Conservation (phyloP, 2,888 invertebrate species). For the Pseudeuparius sepicola region DNA sequence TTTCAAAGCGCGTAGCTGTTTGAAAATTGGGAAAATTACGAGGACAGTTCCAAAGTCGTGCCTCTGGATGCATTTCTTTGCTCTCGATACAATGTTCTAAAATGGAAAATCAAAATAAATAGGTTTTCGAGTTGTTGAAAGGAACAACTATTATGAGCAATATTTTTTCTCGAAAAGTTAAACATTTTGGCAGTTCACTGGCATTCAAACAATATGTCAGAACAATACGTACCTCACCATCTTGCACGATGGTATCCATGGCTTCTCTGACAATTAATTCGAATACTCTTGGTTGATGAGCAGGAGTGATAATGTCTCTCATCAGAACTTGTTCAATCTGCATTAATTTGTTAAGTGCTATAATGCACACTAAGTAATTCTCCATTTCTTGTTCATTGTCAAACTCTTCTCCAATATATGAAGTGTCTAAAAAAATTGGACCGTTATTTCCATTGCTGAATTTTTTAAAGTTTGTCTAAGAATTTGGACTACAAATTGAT, state of each 20-base stretch:
- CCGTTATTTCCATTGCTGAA: too few relatives aligned
- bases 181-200: too few relatives aligned
- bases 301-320: constrained; percentile 72
- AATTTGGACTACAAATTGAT: too few relatives aligned
- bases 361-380: constrained; percentile 70
- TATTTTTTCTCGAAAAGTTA: too few relatives aligned
- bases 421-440: constrained; percentile 28
- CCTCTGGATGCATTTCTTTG: constrained; percentile 63
- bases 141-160: too few relatives aligned
- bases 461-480: too few relatives aligned
- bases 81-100: constrained; percentile 60
- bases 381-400: constrained; percentile 75
- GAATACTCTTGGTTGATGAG: constrained; percentile 74
- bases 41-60: constrained; percentile 74
- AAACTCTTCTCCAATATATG: constrained; percentile 45
- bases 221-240: constrained; percentile 60
- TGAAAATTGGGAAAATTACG: constrained; percentile 72
- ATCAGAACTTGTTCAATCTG: constrained; percentile 78
- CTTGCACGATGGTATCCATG: constrained; percentile 73
- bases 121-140: too few relatives aligned
- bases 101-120: constrained; percentile 23
- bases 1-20: constrained; percentile 63
- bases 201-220: too few relatives aligned
- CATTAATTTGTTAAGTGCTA: constrained; percentile 75
- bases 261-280: constrained; percentile 75